Conservation (phyloP, 2,113 vertebrate genomes). For the Mormyrus lacerda region DNA sequence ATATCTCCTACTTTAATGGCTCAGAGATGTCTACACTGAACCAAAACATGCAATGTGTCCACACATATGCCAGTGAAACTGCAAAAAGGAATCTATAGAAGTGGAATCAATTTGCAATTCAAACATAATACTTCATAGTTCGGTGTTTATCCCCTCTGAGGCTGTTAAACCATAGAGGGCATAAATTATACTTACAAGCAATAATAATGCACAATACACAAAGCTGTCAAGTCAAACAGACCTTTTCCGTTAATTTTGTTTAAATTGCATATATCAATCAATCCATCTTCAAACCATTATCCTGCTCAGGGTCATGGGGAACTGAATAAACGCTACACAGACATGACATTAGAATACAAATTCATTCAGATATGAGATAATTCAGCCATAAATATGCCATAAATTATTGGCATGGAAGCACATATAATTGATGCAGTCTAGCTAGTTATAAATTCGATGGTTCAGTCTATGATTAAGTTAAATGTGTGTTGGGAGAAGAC, state of each 20-base stretch:
- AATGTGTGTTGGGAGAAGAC: neutral
- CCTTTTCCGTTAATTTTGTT: neutral
- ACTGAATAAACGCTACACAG: neutral
- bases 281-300: neutral
- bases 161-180: neutral
- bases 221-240: neutral
- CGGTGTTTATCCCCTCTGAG: neutral
- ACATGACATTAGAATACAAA: neutral
- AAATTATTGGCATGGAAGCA: neutral
- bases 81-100: neutral
- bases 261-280: neutral
- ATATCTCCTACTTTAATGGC: conserved; percentile 3
- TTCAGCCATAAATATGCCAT: neutral
- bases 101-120: conserved; percentile 2
- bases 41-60: neutral
- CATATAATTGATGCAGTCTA: neutral
- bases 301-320: neutral
- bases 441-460: neutral
- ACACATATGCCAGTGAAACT: neutral
- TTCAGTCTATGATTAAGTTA: neutral
- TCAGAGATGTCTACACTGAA: neutral
- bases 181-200: neutral
- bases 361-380: neutral
- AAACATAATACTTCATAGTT: neutral
- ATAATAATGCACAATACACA: neutral